These are phyloP conservation scores for Andrena cerasifolii DNA, from an alignment of 1,140 invertebrate species.

Conservation along the genomic window DNA sequence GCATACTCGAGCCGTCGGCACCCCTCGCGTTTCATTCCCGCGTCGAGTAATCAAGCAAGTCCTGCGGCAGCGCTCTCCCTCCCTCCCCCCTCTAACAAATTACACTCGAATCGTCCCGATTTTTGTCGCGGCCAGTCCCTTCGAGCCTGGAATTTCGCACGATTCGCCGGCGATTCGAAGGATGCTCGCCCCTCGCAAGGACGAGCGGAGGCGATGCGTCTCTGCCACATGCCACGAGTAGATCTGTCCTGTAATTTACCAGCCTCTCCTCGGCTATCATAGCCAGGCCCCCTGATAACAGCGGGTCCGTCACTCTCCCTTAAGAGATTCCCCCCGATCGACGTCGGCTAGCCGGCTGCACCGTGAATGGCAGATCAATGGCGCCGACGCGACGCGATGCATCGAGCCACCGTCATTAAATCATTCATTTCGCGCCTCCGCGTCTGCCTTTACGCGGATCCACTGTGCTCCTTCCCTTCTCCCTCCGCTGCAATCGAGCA, in stretches of 20 bases:
- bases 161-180: conserved; percentile 22
- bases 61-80: conserved; percentile 3
- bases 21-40: conserved; percentile 14
- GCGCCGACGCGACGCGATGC: conserved; percentile 47
- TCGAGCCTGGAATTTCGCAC: conserved; percentile 39
- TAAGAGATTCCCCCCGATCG: conserved; percentile 37
- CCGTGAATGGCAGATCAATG: conserved; percentile 46
- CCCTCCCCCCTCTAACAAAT: conserved; percentile 28
- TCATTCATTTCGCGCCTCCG: conserved; percentile 54
- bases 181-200: conserved; percentile 7
- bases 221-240: conserved; percentile 54
- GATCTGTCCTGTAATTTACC: conserved; percentile 47
- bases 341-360: not conserved
- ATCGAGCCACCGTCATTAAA: conserved; percentile 48
- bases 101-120: conserved; percentile 22
- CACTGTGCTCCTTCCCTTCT: not conserved
- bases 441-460: not conserved
- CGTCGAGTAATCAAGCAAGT: conserved; percentile 2
- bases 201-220: conserved; percentile 45
- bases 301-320: conserved; percentile 21
- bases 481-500: not conserved
- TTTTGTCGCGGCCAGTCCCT: not conserved
- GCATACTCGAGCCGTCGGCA: not conserved
- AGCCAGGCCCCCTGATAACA: conserved; percentile 48
- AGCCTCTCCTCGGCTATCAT: conserved; percentile 27